Evolutionary conservation across 2,888 invertebrate genomes (phyloP).

Genomic region (Ischnura elegans): DNA sequence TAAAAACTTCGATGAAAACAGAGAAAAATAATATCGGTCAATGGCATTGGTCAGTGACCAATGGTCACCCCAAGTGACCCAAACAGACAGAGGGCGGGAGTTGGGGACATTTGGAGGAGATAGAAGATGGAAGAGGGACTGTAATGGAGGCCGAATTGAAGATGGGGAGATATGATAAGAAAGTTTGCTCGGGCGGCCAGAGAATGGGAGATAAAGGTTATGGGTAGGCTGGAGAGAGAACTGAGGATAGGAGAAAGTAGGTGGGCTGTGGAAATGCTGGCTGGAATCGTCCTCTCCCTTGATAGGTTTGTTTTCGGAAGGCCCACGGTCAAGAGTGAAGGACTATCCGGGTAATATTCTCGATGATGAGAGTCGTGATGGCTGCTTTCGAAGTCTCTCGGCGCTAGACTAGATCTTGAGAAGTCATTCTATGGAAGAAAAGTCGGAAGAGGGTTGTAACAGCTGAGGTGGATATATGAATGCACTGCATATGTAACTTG

Average conservation of each 20-base stretch:
- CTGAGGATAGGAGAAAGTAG: not conserved
- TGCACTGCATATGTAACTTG: no score
- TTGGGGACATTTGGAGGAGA: no score
- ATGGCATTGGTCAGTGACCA: no score
- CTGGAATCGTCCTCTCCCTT: not conserved
- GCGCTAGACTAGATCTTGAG: not conserved
- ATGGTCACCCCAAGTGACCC: no score
- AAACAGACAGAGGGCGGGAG: no score
- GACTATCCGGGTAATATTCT: not conserved
- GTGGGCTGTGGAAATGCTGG: not conserved
- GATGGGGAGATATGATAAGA: conserved; percentile 4
- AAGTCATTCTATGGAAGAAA: not conserved
- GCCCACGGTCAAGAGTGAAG: not conserved
- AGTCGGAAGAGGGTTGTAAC: no score
- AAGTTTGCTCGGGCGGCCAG: not conserved
- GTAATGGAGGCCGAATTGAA: conserved; percentile 16
- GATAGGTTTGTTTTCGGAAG: conserved; percentile 24
- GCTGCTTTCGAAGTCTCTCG: not conserved
- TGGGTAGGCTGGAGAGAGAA: no score
- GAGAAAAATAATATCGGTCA: no score
- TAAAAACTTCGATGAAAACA: no score
- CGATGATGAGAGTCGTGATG: conserved; percentile 27
- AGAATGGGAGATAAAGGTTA: no score
- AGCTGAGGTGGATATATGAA: no score
- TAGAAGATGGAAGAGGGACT: not conserved